Evolutionary conservation across 2,888 invertebrate species (phyloP), one percentile per base, ranked within the genome.

Genomic region (Eupithecia pulchellata): DNA sequence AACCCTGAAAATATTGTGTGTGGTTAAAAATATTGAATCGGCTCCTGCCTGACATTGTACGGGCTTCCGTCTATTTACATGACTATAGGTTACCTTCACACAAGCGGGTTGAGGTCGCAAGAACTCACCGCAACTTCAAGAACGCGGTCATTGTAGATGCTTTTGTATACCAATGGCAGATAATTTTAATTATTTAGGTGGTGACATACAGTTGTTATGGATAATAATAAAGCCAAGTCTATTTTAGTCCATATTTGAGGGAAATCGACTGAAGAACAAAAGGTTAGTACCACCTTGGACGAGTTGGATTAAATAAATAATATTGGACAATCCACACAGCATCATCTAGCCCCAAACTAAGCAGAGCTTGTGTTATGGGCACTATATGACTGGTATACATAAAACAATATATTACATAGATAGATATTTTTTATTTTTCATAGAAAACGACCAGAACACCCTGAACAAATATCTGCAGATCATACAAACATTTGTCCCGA

Each of bases 1-100:
- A 76, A 75, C 76, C 74, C 69, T 79, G 65, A 75, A 77, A 74
- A 30, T 30, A 8, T 30, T 6, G 8, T 30, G 30, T 30, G 67
- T 68, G 64, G 65, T 75, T 80, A 73, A 78, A 80, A 80, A 76
- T 79, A 80, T 81, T 76, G 75, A 78, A 79, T 78, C 68, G 78
- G 76, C 83, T 91, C 84, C 88, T 91, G 91, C 84, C 88, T 91
- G 91, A 86, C 91, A 92, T 91, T 92, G 92, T 86, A 78, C 82
- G 78, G 79, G 88, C 89, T 93, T 92, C 92, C 92, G 92, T 87
- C 88, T 91, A 92, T 92, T 78, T 85, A 86, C 91, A 91, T 91
- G 85, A 86, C 89, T 92, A 91, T 91, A 85, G 86, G 84, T 88
- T 89, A 82, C 92, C 92, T 92, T 92, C 92, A 85, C 84, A 87